Evolutionary conservation across 2,888 invertebrate species (phyloP), one percentile per base, ranked within the genome.

Genomic region (Seira musarum): DNA sequence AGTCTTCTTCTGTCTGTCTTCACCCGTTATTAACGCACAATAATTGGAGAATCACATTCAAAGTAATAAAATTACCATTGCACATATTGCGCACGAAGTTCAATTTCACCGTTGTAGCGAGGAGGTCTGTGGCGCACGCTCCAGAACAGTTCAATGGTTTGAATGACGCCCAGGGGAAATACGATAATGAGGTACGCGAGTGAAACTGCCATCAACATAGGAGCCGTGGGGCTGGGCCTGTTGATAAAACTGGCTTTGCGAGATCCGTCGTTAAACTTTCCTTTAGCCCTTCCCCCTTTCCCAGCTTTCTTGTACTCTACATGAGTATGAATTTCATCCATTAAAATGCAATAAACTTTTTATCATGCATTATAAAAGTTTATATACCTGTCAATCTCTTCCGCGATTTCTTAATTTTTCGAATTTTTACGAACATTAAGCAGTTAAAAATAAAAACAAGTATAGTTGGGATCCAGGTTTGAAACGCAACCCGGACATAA

Each of bases 91-190:
- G 66, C n/a, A 5, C 61, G 19, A 1, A 40, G 35, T 19, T 67
- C 21, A n/a, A 30, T 83, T 10, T 75, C 65, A 25, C 83, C 60
- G 0, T 63, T 80, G 15, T 86, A 83, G 1, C 87, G 87, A 64
- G 86, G 82, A 76, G 87, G 87, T 30, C 87, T 84, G 35, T 88
- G 64, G 64, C 88, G 85, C 21, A 88, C 86, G 71, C 88, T 88
- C 89, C 89, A 89, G 74, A 88, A 88, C 13, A 89, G 86, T 77
- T 89, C 89, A 46, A 88, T 83, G 15, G 88, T 88, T 82, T 89
- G 89, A 17, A 89, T 88, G 49, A 88, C 86, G 17, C 89, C 89
- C 53, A 89, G 87, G 0, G 89, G 89, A 68, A 89, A 82, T 15
- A 89, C 83, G 24, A 89, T 82, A n/a, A 89, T 82, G 35, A 89